Base-by-base conservation (phyloP, 2,888 invertebrate genomes). In the Sarcophaga caerulescens region DNA sequence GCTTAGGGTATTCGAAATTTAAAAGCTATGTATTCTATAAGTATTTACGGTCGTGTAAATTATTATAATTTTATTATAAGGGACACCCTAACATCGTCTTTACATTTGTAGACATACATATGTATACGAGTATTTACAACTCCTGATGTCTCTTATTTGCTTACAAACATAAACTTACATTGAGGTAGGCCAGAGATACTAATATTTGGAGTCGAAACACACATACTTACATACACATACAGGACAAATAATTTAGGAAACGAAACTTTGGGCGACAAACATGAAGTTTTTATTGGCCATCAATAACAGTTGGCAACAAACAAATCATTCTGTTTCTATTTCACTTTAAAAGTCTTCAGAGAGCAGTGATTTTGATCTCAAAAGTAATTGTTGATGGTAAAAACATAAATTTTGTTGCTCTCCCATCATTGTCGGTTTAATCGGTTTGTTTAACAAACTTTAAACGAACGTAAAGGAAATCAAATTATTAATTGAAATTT, bases 231-330 rank as follows among this genome's bases (percentile, higher is more conserved):
- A 65, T 35, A 75, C 21, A 52, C 14, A 71, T 10, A 35, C 25
- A 47, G 35, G 19, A 57, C 62, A 47, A 25, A 83, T 73, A 83
- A 85, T 80, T 85, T 83, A 77, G 23, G 35, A 62, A 62, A 65
- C 12, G 35, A 52, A 57, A 66, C 60, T 71, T 74, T 47, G n/a
- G 77, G 85, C 88, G 89, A 89, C 89, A 89, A 86, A 87, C 88
- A 88, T 87, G 89, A 88, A 89, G 87, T 85, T 89, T 89, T 89
- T 90, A 89, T 89, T 89, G 88, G 89, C 89, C 88, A 90, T 89
- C 89, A 89, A 89, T 90, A 89, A 89, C 88, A 88, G 81, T 90
- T 86, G 85, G 84, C 73, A 88, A 87, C 73, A 85, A 82, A 89
- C 89, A 89, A 89, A 90, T 89, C 89, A 89, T 89, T 81, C 75